Evolutionary conservation across 2,113 vertebrate species (phyloP).

Genomic region (Bos taurus): DNA sequence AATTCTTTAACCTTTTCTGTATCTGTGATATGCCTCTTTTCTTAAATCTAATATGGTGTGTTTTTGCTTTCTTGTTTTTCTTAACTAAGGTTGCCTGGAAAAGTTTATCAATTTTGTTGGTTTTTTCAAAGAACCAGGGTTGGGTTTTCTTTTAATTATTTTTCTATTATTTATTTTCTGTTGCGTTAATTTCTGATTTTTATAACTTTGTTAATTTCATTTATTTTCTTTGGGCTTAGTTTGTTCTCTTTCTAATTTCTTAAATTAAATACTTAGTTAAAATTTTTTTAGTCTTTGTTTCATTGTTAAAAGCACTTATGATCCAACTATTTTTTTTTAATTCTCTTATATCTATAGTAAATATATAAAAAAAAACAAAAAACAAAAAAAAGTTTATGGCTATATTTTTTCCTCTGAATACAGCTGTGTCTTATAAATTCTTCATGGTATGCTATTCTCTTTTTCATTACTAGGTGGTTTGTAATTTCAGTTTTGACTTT

Average conservation of each 20-base stretch:
- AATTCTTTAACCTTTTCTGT: neutral
- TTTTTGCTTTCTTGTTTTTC: constrained; percentile 3
- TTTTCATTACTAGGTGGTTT: constrained; percentile 22
- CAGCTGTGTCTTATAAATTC: neutral
- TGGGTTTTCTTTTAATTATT: constrained; percentile 10
- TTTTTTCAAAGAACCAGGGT: neutral
- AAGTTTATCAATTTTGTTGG: neutral
- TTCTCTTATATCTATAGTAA: neutral
- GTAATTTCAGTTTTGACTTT: constrained; percentile 33
- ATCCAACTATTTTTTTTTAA: neutral
- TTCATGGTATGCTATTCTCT: neutral
- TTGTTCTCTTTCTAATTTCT: constrained; percentile 1
- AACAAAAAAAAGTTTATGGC: neutral
- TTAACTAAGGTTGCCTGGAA: neutral
- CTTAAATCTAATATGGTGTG: neutral
- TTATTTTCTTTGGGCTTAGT: neutral
- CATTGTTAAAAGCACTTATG: constrained; percentile 16
- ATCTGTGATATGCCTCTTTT: neutral
- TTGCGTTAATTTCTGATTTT: constrained; percentile 35
- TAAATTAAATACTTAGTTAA: constrained; percentile 1
- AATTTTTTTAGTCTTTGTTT: neutral
- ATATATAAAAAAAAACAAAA: neutral
- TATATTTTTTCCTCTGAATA: constrained; percentile 21
- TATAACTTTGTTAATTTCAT: constrained; percentile 13
- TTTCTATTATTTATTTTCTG: constrained; percentile 14